A percentile compares a stretch with the other conserved stretches of the same genome.
Conservation (phyloP, 2,113 vertebrate species). For the Oryzias curvinotus region DNA sequence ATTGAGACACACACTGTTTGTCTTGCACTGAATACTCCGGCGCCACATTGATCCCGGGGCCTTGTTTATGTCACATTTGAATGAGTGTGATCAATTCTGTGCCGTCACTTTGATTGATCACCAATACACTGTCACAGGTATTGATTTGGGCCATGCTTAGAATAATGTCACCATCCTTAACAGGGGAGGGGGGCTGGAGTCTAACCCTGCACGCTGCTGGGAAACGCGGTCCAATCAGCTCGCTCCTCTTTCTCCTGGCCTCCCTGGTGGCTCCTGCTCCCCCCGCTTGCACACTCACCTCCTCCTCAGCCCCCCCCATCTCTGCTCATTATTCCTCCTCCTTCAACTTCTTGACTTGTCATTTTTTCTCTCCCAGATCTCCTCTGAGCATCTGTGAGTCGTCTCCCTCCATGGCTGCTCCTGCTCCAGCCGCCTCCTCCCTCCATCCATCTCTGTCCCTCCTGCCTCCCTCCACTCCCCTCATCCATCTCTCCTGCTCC, state of each 20-base stretch:
- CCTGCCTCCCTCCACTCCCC: conserved; percentile 55
- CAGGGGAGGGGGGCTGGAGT: conserved; percentile 38
- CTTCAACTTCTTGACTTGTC: conserved; percentile 65
- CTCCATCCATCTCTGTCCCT: conserved; percentile 76
- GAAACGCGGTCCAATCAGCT: conserved; percentile 22
- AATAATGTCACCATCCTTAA: conserved; percentile 68
- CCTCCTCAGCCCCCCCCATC: conserved; percentile 33
- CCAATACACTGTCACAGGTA: conserved; percentile 69
- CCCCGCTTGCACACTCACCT: conserved; percentile 28
- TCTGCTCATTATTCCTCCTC: conserved; percentile 62
- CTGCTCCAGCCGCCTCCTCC: conserved; percentile 50
- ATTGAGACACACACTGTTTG: conserved; percentile 75
- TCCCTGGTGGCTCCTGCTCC: conserved; percentile 29
- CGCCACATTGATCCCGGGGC: conserved; percentile 55
- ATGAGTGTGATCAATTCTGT: conserved; percentile 74
- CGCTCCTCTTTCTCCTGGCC: conserved; percentile 15
- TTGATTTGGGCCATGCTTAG: conserved; percentile 67
- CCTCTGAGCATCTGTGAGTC: conserved; percentile 66
- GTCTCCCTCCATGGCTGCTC: conserved; percentile 54
- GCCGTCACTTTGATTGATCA: conserved; percentile 77
- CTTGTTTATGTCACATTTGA: conserved; percentile 80
- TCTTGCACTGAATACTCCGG: conserved; percentile 55
- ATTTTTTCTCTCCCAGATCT: conserved; percentile 64
- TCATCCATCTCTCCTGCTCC: conserved; percentile 70
- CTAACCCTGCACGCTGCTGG: neutral